Evolutionary conservation across 2,888 invertebrate genomes (phyloP).

Genomic region (Synergus laeviventris): DNA sequence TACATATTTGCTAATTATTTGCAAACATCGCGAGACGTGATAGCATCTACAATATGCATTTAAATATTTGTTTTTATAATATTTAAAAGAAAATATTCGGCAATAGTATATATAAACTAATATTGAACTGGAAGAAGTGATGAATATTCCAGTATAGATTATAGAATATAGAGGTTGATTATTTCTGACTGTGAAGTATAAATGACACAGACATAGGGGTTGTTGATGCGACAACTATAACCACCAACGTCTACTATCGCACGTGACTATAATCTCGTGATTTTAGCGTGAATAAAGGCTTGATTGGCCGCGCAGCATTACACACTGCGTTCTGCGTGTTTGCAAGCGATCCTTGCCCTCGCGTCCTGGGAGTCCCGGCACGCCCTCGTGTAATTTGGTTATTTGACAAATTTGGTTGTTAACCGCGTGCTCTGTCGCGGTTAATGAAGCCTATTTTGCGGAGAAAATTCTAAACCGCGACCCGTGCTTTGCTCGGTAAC

Average conservation of each 20-base stretch:
- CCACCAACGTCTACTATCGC: constrained; percentile 38
- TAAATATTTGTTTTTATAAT: too few relatives aligned
- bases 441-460: constrained; percentile 60
- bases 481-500: constrained; percentile 21
- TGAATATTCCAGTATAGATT: too few relatives aligned
- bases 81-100: too few relatives aligned
- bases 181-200: constrained; percentile 28
- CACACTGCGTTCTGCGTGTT: constrained; percentile 44
- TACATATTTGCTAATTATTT: too few relatives aligned
- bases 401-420: constrained; percentile 67
- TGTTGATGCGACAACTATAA: constrained; percentile 26
- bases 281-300: constrained; percentile 67
- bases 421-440: constrained; percentile 57
- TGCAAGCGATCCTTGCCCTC: constrained; percentile 46
- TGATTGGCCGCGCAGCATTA: constrained; percentile 63
- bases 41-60: too few relatives aligned
- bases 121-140: too few relatives aligned
- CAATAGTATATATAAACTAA: too few relatives aligned
- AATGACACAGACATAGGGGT: constrained; percentile 21
- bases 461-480: constrained; percentile 55
- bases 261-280: constrained; percentile 66
- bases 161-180: constrained; percentile 10
- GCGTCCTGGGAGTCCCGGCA: constrained; percentile 50
- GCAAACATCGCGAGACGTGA: too few relatives aligned
- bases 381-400: constrained; percentile 64